phyloP scores from a whole-genome alignment of 2,888 invertebrate genomes.

The Drosophila stalkeri region DNA sequence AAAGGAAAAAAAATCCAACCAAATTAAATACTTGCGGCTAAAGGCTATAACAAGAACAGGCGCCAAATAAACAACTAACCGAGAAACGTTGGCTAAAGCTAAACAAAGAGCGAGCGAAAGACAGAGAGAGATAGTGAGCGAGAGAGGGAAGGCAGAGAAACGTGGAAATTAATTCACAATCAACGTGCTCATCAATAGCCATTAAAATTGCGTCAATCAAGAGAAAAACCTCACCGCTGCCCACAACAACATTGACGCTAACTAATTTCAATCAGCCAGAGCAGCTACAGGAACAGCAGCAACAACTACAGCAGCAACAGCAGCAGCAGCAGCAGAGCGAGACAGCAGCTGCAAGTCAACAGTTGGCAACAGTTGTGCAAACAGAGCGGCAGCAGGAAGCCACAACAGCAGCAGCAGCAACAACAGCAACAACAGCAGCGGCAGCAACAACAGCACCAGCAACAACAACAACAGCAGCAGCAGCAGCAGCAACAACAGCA shows the following conservation, averaged over 20 bases:
- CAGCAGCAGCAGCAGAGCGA: conserved; percentile 30
- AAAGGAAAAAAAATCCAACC: conserved; percentile 9
- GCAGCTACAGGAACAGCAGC: conserved; percentile 35
- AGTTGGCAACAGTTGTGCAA: conserved; percentile 65
- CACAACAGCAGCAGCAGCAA: conserved; percentile 22
- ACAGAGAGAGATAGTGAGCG: not conserved
- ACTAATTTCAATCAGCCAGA: conserved; percentile 66
- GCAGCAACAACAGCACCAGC: conserved; percentile 12
- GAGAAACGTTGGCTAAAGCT: conserved; percentile 21
- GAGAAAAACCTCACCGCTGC: conserved; percentile 82
- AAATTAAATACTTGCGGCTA: conserved; percentile 10
- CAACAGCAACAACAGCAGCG: conserved; percentile 24
- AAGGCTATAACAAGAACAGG: conserved; percentile 14
- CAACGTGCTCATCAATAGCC: conserved; percentile 69
- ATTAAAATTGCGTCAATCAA: conserved; percentile 84
- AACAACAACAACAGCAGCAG: conserved; percentile 18
- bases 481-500: conserved; percentile 24
- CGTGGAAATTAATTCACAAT: conserved; percentile 49
- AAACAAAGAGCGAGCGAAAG: not conserved
- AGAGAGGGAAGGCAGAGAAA: conserved; percentile 13
- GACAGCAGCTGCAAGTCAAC: conserved; percentile 54
- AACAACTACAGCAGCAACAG: conserved; percentile 26
- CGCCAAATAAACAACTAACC: conserved; percentile 13
- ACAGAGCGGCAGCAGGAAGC: conserved; percentile 32
- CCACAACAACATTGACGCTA: conserved; percentile 64